phyloP scores from a whole-genome alignment of 2,113 vertebrate species.

The Calcarius ornatus region DNA sequence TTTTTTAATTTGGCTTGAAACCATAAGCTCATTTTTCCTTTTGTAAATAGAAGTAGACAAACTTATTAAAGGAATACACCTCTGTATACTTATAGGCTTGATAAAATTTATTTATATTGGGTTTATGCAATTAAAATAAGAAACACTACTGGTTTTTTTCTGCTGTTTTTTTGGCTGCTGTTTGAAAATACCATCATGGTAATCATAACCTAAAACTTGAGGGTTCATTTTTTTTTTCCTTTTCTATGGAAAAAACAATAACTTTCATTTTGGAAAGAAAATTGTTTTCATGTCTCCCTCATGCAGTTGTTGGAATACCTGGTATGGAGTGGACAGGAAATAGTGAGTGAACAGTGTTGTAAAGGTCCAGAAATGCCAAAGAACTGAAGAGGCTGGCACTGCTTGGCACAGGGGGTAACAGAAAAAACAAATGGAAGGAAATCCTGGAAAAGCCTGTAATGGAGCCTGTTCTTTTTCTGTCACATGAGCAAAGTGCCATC shows the following conservation, averaged over 20 bases:
- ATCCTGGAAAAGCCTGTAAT: not conserved
- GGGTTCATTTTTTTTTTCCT: not conserved
- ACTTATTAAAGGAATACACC: not conserved
- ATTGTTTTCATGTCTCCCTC: not conserved
- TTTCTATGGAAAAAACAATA: not conserved
- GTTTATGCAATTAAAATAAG: constrained; percentile 34
- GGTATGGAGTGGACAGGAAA: not conserved
- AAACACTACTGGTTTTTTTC: not conserved
- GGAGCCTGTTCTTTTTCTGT: not conserved
- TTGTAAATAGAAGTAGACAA: constrained; percentile 14
- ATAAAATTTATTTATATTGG: not conserved
- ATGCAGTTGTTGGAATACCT: not conserved
- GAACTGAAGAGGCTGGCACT: not conserved
- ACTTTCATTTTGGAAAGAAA: not conserved
- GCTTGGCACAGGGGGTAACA: not conserved
- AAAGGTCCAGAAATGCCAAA: not conserved
- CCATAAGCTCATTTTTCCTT: not conserved
- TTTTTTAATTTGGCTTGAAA: not conserved
- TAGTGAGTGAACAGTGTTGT: fast-evolving
- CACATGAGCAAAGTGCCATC: not conserved
- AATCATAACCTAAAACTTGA: not conserved
- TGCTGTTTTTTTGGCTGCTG: not conserved
- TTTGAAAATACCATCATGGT: not conserved
- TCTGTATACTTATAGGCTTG: not conserved
- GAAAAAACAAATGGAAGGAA: not conserved